Evolutionary conservation across 2,888 invertebrate genomes (phyloP), one percentile per base, ranked within the genome.

Genomic region (Epinotia bilunana): DNA sequence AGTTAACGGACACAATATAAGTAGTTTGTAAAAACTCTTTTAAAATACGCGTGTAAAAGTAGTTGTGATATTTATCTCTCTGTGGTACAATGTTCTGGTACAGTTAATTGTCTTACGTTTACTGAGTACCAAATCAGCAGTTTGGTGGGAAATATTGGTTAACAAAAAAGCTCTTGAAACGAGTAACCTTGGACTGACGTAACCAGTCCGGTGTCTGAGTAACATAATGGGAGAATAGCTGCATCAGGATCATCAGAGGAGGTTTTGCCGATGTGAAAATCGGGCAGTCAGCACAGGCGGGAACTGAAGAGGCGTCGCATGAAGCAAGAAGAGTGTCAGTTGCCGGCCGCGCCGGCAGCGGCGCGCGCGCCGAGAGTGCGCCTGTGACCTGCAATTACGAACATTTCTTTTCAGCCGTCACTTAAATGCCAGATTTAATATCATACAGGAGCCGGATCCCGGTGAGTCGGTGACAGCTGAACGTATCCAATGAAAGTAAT

Each of bases 301-400:
- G 78, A 83, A 84, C 80, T 77, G 80, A 84, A 81, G 81, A 82
- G 82, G 82, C 83, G 78, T 80, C 81, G 79, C 79, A 80, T 78
- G 80, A 64, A 76, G 79, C 79, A 77, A 77, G 77, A 67, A 72
- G 80, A 76, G 79, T 79, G 81, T 80, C 78, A 79, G 78, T 80
- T 77, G 78, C 75, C 78, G 81, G 78, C 49, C 61, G 33, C n/a
- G 53, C n/a, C 76, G 64, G 80, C 80, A 20, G 9, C 61, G 61
- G 76, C 69, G 77, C 76, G 73, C 67, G 78, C 76, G 78, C 76
- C 77, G 74, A 74, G 79, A 64, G 75, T 77, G 82, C 82, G 83
- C 83, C 83, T 84, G 84, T 84, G 83, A 87, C 87, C 90, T 90
- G 88, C 16, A 84, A 84, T 78, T 70, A 73, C 74, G 23, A 12